phyloP scores from a whole-genome alignment of 2,888 invertebrate genomes.

The Halocaridina rubra region DNA sequence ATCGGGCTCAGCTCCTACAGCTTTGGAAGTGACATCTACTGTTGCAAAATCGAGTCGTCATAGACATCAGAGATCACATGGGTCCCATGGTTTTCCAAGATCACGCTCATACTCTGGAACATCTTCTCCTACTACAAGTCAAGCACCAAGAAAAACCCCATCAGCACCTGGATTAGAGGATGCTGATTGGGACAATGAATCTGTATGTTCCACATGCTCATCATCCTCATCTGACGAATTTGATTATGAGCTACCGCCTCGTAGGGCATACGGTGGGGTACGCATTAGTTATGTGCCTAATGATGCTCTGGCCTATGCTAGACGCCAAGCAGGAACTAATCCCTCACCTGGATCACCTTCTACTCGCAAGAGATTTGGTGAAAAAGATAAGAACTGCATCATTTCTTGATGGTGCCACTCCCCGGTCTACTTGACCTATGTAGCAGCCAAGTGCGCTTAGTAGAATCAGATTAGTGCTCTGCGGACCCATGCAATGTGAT shows the following conservation, averaged over 20 bases:
- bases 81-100: conserved; percentile 49
- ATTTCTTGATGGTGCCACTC: conserved; percentile 79
- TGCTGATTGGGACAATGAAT: conserved; percentile 73
- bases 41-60: conserved; percentile 63
- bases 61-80: background rate
- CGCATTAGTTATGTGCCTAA: conserved; percentile 93
- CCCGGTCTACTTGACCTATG: conserved; percentile 7
- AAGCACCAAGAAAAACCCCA: conserved; percentile 43
- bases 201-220: conserved; percentile 80
- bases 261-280: conserved; percentile 84
- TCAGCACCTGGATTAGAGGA: conserved; percentile 53
- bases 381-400: conserved; percentile 83
- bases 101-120: conserved; percentile 63
- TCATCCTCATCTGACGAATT: conserved; percentile 88
- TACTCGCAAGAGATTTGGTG: conserved; percentile 70
- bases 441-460: conserved; percentile 52
- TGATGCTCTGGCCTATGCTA: conserved; percentile 79
- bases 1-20: conserved; percentile 62
- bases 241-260: conserved; percentile 81
- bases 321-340: conserved; percentile 64
- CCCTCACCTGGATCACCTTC: conserved; percentile 65
- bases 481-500: background rate
- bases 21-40: conserved; percentile 70
- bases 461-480: conserved; percentile 26
- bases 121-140: conserved; percentile 76